Conservation (phyloP, 2,113 vertebrate genomes). For the Cryptotis parvus region DNA sequence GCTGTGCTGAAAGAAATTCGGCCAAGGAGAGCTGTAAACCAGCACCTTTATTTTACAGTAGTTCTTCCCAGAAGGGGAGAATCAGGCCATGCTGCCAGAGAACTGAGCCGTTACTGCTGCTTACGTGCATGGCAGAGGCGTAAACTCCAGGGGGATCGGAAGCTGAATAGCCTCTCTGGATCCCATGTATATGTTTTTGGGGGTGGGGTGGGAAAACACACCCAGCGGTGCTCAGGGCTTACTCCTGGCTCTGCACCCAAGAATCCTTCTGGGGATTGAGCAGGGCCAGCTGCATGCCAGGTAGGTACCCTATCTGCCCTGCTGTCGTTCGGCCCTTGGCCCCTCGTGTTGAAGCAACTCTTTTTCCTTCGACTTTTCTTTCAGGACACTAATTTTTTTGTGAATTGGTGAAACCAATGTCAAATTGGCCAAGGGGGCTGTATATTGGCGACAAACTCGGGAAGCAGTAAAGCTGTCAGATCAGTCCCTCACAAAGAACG, state of each 20-base stretch:
- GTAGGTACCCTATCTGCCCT: too few species aligned
- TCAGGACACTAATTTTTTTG: conserved; percentile 9
- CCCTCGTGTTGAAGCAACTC: not conserved
- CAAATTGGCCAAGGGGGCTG: not conserved
- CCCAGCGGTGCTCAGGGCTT: too few species aligned
- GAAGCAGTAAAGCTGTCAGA: conserved; percentile 23
- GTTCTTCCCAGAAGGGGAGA: too few species aligned
- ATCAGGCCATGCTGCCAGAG: too few species aligned
- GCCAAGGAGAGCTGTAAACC: not conserved
- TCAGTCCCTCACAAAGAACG: not conserved
- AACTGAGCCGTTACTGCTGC: not conserved
- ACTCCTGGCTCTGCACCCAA: too few species aligned
- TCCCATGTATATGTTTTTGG: too few species aligned
- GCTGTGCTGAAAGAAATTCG: not conserved
- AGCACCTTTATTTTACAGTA: conserved; percentile 19
- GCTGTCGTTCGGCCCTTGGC: conserved; percentile 17
- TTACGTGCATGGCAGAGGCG: not conserved
- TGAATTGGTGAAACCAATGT: too few species aligned
- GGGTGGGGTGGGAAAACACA: too few species aligned
- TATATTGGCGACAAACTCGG: not conserved
- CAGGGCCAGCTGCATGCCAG: too few species aligned
- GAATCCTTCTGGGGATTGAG: too few species aligned
- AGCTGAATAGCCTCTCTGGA: not conserved
- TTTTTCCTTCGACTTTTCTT: conserved; percentile 9
- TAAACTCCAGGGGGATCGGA: not conserved